A percentile compares a stretch with the other conserved stretches of the same genome.
phyloP scores from a whole-genome alignment of 2,113 vertebrate genomes.

The Thryonomys swinderianus region DNA sequence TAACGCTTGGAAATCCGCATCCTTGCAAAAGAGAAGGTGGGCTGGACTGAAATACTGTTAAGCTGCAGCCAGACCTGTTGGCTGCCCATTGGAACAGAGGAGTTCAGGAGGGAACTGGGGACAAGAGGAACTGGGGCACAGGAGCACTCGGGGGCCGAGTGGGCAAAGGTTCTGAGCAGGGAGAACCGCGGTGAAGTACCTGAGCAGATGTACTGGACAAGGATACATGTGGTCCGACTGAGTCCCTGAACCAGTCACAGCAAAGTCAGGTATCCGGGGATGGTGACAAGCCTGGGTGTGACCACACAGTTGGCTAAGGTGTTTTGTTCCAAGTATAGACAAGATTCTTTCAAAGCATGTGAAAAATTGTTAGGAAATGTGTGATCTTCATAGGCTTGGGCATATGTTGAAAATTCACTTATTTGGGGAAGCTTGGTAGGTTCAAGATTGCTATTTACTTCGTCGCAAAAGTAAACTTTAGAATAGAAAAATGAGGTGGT shows the following conservation, averaged over 20 bases:
- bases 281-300: neutral
- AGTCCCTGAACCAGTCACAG: neutral
- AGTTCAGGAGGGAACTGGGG: neutral
- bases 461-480: neutral
- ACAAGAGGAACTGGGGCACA: neutral
- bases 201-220: neutral
- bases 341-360: constrained; percentile 17
- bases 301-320: neutral
- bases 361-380: neutral
- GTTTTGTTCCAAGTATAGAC: neutral
- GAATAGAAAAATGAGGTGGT: neutral
- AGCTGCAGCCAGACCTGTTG: neutral
- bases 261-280: neutral
- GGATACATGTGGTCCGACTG: neutral
- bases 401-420: constrained; percentile 19
- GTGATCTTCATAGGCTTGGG: neutral
- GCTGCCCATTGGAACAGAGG: neutral
- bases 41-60: neutral
- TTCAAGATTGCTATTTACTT: neutral
- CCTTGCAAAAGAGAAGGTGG: neutral
- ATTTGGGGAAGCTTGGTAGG: neutral
- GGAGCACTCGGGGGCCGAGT: neutral
- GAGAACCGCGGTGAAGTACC: neutral
- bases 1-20: neutral
- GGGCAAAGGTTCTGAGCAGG: neutral